A percentile compares a stretch with the other conserved stretches of the same genome.
Conservation (phyloP, 2,113 vertebrate genomes). For the Actenoides hombroni region DNA sequence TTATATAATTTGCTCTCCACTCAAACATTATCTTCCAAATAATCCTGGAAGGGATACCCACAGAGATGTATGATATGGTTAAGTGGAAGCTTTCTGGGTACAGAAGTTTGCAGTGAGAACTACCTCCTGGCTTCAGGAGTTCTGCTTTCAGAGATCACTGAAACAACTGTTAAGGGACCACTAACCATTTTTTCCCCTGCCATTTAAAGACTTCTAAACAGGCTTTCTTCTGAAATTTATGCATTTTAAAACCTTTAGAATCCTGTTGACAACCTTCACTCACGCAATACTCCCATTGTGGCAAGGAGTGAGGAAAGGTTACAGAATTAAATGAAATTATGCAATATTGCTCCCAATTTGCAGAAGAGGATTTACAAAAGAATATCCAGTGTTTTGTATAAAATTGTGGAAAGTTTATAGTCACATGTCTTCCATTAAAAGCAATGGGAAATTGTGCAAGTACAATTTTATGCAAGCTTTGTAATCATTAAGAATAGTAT, state of each 20-base stretch:
- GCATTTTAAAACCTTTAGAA: neutral
- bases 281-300: neutral
- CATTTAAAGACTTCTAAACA: neutral
- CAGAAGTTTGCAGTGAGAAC: neutral
- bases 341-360: neutral
- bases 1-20: neutral
- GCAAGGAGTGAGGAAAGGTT: neutral
- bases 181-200: neutral
- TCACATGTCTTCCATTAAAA: constrained; percentile 66
- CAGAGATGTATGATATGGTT: neutral
- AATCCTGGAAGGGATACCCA: neutral
- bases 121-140: neutral
- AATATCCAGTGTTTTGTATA: neutral
- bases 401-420: constrained; percentile 13
- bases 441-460: constrained; percentile 61
- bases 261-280: neutral
- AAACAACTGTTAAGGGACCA: neutral
- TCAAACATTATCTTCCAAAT: neutral
- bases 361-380: neutral
- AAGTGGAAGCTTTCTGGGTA: neutral
- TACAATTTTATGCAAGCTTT: constrained; percentile 22
- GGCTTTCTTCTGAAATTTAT: neutral
- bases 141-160: neutral
- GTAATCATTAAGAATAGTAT: constrained; percentile 16
- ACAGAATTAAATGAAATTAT: neutral